phyloP scores from a whole-genome alignment of 2,888 invertebrate genomes.

The Holacanthella duospinosa region DNA sequence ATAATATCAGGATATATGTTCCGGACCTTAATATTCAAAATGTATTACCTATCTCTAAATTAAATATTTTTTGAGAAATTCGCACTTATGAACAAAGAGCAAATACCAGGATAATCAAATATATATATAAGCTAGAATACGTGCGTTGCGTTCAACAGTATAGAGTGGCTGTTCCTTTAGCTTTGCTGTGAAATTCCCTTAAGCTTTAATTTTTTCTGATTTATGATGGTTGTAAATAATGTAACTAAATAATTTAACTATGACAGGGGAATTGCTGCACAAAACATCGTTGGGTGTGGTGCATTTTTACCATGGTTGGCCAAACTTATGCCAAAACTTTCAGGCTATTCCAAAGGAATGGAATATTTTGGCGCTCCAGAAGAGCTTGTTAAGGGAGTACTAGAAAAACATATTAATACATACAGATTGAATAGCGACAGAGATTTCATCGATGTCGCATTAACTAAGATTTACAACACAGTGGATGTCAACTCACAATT shows the following conservation, averaged over 20 bases:
- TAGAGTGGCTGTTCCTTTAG: too few relatives aligned
- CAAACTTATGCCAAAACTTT: slow-evolving; percentile 25
- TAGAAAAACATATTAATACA: slow-evolving; percentile 30
- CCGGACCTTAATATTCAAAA: too few relatives aligned
- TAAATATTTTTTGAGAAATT: too few relatives aligned
- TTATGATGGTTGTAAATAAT: too few relatives aligned
- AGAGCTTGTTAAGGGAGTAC: slow-evolving; percentile 25
- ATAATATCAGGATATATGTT: too few relatives aligned
- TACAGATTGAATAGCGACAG: slow-evolving; percentile 25
- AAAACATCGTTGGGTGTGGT: slow-evolving; percentile 32
- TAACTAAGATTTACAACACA: slow-evolving; percentile 34
- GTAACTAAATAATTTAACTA: background rate
- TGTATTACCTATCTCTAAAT: too few relatives aligned
- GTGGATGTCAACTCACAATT: slow-evolving; percentile 28
- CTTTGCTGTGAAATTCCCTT: too few relatives aligned
- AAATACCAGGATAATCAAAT: too few relatives aligned
- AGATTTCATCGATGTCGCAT: slow-evolving; percentile 37
- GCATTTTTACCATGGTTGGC: slow-evolving; percentile 33
- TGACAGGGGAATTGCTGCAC: slow-evolving; percentile 30
- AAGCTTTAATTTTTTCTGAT: slow-evolving; percentile 3
- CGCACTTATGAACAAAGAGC: too few relatives aligned
- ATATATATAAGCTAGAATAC: too few relatives aligned
- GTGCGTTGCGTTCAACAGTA: too few relatives aligned
- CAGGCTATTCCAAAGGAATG: slow-evolving; percentile 30
- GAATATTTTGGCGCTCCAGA: slow-evolving; percentile 30